Conservation (phyloP, 1,140 invertebrate species). For the Pseudomyrmex concolor region DNA sequence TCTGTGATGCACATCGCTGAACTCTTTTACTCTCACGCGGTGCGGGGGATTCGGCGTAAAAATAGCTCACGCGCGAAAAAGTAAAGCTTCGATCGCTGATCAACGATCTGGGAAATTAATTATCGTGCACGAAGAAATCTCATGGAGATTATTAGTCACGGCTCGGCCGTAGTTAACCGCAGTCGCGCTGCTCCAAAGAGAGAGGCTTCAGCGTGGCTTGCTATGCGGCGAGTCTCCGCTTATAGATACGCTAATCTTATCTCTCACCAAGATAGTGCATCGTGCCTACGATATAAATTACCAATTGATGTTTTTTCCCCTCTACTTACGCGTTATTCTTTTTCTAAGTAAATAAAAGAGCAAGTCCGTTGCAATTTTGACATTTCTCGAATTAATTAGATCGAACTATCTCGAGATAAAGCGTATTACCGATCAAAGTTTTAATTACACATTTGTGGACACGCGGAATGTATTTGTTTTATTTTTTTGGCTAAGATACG, state of each 20-base stretch:
- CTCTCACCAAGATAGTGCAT: slow-evolving; percentile 67
- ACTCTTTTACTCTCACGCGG: slow-evolving; percentile 62
- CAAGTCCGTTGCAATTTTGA: not conserved
- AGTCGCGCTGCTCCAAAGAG: slow-evolving; percentile 56
- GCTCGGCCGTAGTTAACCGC: slow-evolving; percentile 63
- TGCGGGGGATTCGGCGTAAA: slow-evolving; percentile 20
- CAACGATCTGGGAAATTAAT: slow-evolving; percentile 74
- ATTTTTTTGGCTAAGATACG: not conserved
- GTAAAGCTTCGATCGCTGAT: slow-evolving; percentile 69
- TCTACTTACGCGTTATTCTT: slow-evolving; percentile 23
- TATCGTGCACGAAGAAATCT: slow-evolving; percentile 68
- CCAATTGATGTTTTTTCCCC: slow-evolving; percentile 45
- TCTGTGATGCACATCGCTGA: slow-evolving; percentile 55
- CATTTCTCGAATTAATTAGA: slow-evolving; percentile 23
- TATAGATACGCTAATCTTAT: slow-evolving; percentile 73
- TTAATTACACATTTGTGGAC: not conserved
- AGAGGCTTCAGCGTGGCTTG: slow-evolving; percentile 53
- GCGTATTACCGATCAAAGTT: not conserved
- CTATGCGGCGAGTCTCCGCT: slow-evolving; percentile 48
- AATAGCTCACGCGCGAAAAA: slow-evolving; percentile 62
- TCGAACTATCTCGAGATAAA: not conserved
- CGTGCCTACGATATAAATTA: slow-evolving; percentile 64
- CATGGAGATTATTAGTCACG: slow-evolving; percentile 73
- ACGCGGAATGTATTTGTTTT: slow-evolving; percentile 30
- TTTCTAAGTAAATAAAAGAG: not conserved